Base-by-base conservation (phyloP, 2,113 vertebrate species). In the Suricata suricatta region DNA sequence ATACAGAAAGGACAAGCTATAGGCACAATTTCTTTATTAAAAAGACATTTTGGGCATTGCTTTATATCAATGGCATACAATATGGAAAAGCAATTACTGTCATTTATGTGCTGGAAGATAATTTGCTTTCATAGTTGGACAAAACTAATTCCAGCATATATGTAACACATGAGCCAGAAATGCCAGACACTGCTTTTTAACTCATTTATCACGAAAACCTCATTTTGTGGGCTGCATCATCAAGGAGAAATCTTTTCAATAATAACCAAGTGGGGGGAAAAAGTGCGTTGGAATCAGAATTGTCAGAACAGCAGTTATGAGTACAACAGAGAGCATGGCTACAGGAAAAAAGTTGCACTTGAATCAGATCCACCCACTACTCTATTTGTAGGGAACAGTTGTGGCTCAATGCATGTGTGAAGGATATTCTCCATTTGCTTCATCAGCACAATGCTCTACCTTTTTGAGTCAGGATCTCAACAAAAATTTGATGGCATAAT, bases 11-110 rank as follows among this genome's bases (percentile, higher is more conserved):
- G 82, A 81, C 14, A 74, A 84, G 50, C 38, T 64, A 47, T 52
- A 83, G 69, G 69, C 33, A 87, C 79, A 81, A 27, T 97, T 96
- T 94, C 44, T 77, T 90, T 96, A 88, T 85, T 94, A 94, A 95
- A 92, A 95, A 79, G 79, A 71, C 41, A 93, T 74, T 86, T 63
- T 71, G 52, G 38, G 21, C 21, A 52, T 79, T 89, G 68, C 29
- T 63, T 94, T 92, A 52, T 52, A 95, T 86, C 31, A 82, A 3
- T 69, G 52, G 14, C 33, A 57, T 63, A 72, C 10, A 93, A 76
- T 57, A 57, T 35, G 19, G 63, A 79, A 94, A 95, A 79, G 38
- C 63, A 95, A 81, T 96, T 95, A 89, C 57, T 69, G 17, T 87
- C 79, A 79, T 15, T 54, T 97, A 63, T 0, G 4, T 93, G 47